Base-by-base conservation (phyloP, 2,113 vertebrate species). In the Neomonachus schauinslandi region DNA sequence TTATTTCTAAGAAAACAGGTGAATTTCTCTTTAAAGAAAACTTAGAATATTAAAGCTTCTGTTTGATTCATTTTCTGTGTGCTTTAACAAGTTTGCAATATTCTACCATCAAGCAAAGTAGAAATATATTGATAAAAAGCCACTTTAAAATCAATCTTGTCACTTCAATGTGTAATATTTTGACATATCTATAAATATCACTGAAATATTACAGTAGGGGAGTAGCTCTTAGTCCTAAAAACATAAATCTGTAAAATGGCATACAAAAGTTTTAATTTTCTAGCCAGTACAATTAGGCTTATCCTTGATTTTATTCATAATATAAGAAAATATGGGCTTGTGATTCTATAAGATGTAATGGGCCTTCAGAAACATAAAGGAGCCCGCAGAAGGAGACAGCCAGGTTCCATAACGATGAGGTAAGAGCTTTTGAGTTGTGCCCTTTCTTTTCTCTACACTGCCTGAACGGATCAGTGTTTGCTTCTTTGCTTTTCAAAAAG, bases 111-210 rank as follows among this genome's bases (percentile, higher is more conserved):
- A 1, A 76, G 12, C 15, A 79, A 89, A 74, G 19, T 94, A 86
- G 15, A 96, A 97, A 49, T 83, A 13, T 55, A 59, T 74, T 13
- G 12, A 36, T 31, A 69, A 77, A 81, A 83, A 88, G 5, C 2
- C 21, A 57, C 22, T 89, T 97, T 83, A 80, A 94, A 94, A 67
- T 89, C 39, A 85, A 9, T n/a, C 72, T 84, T 84, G 31, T 39
- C 33, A 76, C 9, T 79, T 24, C 14, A 89, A 36, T 8, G 5
- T 67, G 9, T 57, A 85, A 79, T 55, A 96, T 89, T 93, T 91
- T 95, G 59, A 39, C 5, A 55, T 55, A 4, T n/a, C 26, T 80
- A 79, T 89, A 95, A 95, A 81, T 83, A 74, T 57, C 4, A 74
- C 13, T 80, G 18, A 87, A 76, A 89, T 59, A 87, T 76, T 92